phyloP scores from a whole-genome alignment of 2,797 vertebrate genomes.

The Melanotaenia boesemani region DNA sequence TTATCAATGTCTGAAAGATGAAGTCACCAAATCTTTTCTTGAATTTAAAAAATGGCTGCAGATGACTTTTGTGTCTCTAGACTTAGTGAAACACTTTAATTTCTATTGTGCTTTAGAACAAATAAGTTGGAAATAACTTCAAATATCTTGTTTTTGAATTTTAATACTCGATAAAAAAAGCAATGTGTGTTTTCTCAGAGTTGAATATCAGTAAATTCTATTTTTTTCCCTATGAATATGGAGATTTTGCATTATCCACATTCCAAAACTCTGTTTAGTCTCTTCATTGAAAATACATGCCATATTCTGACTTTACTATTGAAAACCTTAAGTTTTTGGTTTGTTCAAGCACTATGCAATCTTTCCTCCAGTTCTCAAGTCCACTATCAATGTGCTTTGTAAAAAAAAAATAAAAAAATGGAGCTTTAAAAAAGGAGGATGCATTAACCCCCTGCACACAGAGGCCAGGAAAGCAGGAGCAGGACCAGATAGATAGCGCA shows the following conservation, averaged over 20 bases:
- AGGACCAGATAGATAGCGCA: background rate
- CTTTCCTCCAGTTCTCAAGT: too few relatives aligned
- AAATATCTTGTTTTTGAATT: background rate
- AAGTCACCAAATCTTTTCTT: background rate
- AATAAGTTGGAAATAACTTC: background rate
- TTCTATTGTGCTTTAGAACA: background rate
- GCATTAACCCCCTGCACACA: slow-evolving; percentile 62
- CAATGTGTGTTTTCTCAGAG: background rate
- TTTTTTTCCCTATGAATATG: background rate
- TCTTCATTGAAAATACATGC: background rate
- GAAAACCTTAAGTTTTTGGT: too few relatives aligned
- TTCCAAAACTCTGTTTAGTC: background rate
- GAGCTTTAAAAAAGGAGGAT: slow-evolving; percentile 25
- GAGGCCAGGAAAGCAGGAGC: slow-evolving; percentile 24
- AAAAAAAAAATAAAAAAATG: background rate
- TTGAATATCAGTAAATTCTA: background rate
- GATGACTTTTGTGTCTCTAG: background rate
- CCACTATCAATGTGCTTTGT: background rate
- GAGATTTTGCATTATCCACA: background rate
- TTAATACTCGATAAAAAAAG: background rate
- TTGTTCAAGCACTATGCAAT: too few relatives aligned
- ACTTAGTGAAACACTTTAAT: background rate
- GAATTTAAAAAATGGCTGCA: background rate
- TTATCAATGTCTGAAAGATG: background rate
- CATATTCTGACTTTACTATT: too few relatives aligned